A percentile compares a stretch with the other conserved stretches of the same genome.
These are phyloP conservation scores for Amblyjoppa fuscipennis DNA, from an alignment of 2,888 invertebrate genomes.

Conservation along the genomic window DNA sequence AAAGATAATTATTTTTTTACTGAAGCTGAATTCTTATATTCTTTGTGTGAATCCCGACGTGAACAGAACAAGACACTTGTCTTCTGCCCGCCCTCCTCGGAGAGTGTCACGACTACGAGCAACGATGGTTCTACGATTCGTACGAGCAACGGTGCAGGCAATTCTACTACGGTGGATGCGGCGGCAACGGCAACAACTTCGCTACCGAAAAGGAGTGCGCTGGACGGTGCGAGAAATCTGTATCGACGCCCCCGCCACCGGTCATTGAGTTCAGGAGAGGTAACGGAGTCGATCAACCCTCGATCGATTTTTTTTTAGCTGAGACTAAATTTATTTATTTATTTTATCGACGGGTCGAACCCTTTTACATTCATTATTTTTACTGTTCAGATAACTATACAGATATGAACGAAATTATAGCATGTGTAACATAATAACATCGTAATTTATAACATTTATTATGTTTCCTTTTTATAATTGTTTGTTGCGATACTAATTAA, in stretches of 20 bases:
- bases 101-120: constrained; percentile 91
- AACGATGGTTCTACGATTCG: constrained; percentile 94
- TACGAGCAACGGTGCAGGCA: constrained; percentile 90
- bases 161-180: constrained; percentile 96
- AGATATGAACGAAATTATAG: too few species aligned
- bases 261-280: constrained; percentile 81
- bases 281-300: constrained; percentile 66
- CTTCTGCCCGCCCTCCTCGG: constrained; percentile 92
- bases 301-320: neutral
- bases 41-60: constrained; percentile 34
- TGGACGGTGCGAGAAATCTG: constrained; percentile 87
- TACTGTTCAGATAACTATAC: too few species aligned
- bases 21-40: neutral
- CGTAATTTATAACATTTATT: too few species aligned
- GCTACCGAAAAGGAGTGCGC: constrained; percentile 89
- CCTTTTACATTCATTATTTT: too few species aligned
- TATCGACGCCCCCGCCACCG: constrained; percentile 84
- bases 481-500: neutral
- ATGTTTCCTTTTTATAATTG: too few species aligned
- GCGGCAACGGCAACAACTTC: constrained; percentile 96
- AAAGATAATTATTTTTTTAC: neutral
- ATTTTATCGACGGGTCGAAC: too few species aligned
- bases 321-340: too few species aligned
- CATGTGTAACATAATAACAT: too few species aligned
- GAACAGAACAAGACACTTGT: constrained; percentile 89